Evolutionary conservation across 1,140 invertebrate species (phyloP).

Genomic region (Mercenaria mercenaria): DNA sequence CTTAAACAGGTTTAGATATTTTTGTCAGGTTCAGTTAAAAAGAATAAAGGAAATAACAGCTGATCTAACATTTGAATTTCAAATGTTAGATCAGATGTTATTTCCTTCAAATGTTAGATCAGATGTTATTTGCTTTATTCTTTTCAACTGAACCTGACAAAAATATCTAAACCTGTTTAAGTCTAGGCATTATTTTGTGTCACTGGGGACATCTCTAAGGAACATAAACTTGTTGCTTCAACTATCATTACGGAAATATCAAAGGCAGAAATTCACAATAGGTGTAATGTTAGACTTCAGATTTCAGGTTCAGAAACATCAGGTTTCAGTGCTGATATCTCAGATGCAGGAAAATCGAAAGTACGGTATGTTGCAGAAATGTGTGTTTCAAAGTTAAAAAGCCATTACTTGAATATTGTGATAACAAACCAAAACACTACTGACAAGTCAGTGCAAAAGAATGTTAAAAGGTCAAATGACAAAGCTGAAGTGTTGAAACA

Average conservation of each 20-base stretch:
- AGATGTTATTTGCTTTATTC: neutral
- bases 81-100: too few species aligned
- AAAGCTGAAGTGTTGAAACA: neutral
- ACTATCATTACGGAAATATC: too few species aligned
- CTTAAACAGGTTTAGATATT: neutral
- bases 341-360: neutral
- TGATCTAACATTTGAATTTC: neutral
- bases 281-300: too few species aligned
- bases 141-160: neutral
- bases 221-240: too few species aligned
- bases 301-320: neutral
- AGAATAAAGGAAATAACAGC: neutral
- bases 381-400: neutral
- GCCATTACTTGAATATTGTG: neutral
- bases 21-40: neutral
- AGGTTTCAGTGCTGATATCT: neutral
- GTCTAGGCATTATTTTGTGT: neutral
- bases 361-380: too few species aligned
- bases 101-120: too few species aligned
- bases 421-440: slow-evolving; percentile 1
- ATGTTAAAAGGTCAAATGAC: too few species aligned
- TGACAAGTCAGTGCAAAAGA: neutral
- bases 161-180: neutral
- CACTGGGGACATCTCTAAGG: too few species aligned
- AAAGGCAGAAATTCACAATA: neutral